phyloP scores from a whole-genome alignment of 2,797 vertebrate genomes.

The Anas acuta region DNA sequence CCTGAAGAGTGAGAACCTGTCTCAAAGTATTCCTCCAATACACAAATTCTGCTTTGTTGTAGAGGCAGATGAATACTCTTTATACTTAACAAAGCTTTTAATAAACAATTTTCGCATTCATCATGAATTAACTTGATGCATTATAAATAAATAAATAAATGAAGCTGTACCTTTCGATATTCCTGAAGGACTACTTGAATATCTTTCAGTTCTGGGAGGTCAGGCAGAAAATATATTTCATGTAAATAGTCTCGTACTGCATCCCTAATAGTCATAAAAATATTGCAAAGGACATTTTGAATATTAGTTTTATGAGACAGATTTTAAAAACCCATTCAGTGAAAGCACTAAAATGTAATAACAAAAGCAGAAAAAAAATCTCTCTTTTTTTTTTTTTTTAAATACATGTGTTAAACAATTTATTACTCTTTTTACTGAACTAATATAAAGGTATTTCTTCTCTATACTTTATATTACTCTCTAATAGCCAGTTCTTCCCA shows the following conservation, averaged over 20 bases:
- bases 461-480: background rate
- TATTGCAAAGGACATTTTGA: background rate
- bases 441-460: background rate
- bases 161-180: conserved; percentile 89
- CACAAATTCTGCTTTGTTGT: background rate
- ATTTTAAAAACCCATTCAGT: background rate
- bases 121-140: background rate
- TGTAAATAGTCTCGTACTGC: conserved; percentile 95
- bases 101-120: background rate
- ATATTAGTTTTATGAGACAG: background rate
- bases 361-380: background rate
- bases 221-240: conserved; percentile 98
- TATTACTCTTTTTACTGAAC: background rate
- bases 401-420: background rate
- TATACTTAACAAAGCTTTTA: background rate
- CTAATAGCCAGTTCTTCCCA: background rate
- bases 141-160: background rate
- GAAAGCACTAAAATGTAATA: background rate
- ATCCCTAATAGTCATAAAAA: conserved; percentile 78
- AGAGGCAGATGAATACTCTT: background rate
- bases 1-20: background rate
- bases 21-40: background rate
- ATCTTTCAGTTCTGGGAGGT: conserved; percentile 92
- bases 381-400: background rate
- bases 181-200: conserved; percentile 93